Base-by-base conservation (phyloP, 2,113 vertebrate species). In the Corydoras sp. region DNA sequence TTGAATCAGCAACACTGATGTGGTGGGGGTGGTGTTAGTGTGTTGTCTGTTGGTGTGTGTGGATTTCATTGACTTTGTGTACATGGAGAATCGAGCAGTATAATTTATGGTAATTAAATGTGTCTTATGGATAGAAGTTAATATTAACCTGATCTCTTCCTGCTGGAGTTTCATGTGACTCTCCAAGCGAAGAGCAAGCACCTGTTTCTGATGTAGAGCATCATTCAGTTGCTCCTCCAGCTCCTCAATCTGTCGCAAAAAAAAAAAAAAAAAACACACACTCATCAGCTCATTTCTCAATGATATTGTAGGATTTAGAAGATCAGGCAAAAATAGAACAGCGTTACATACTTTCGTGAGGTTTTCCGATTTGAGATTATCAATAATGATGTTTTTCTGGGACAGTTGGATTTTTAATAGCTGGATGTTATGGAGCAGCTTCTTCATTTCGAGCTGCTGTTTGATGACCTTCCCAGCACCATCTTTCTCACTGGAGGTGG, bases 191-290 rank as follows among this genome's bases (percentile, higher is more conserved):
- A 98, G 84, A n/a, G 91, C 81, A n/a, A 98, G 79, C 3, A 99
- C 71, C 71, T 98, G 92, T 69, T 99, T 99, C 83, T 97, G 94
- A 79, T 98, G 92, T 75, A 95, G 74, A 18, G 95, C 89, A 72
- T 98, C 94, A 69, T 97, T 97, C 72, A 99, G 86, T 74, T 90
- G 91, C 80, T 99, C 96, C 76, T 99, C 95, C 43, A 98, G 84
- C 71, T 99, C 97, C 74, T 99, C 97, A 71, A 90, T 89, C 97
- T 98, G 58, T n/a, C 65, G 43, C 11, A 30, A 9, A 63, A 24
- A 24, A 24, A 24, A 30, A 9, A 63, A 24, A 24, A 24, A 24
- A 24, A 24, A 1, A 24, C 2, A 62, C 50, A 63, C 14, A 59
- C 58, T 67, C 9, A 73, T 62, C 62, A 59, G 30, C 29, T 49